These are phyloP conservation scores for Montipora efflorescens DNA, from an alignment of 64 coral and sea anemone genomes.

Conservation along the genomic window DNA sequence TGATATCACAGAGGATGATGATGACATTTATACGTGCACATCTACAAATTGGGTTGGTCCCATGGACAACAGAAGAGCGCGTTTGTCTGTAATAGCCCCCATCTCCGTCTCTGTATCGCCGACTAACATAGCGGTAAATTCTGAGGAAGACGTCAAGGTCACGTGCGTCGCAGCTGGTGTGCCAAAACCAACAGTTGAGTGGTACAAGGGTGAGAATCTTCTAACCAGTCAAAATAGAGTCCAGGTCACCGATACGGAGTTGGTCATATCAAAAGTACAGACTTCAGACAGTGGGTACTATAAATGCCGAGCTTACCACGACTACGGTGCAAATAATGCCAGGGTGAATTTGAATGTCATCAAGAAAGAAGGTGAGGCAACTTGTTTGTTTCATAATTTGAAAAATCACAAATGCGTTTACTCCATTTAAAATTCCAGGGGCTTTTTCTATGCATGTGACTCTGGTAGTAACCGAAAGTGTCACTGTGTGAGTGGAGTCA, in stretches of 20 bases:
- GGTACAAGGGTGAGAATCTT: conserved; percentile 67
- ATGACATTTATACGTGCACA: conserved; percentile 69
- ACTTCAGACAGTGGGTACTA: conserved; percentile 63
- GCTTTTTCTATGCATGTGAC: too few species aligned
- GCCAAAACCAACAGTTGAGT: conserved; percentile 70
- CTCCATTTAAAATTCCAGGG: too few species aligned
- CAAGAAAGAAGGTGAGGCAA: conserved; percentile 62
- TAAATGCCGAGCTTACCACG: conserved; percentile 56
- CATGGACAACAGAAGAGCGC: conserved; percentile 10
- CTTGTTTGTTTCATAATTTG: too few species aligned
- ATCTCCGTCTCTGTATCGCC: conserved; percentile 54
- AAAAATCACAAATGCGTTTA: not conserved
- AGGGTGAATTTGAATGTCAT: conserved; percentile 46
- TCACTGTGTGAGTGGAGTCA: too few species aligned
- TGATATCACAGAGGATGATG: conserved; percentile 39
- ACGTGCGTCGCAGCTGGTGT: conserved; percentile 54
- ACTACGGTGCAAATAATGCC: conserved; percentile 32
- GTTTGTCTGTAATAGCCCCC: conserved; percentile 59
- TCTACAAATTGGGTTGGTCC: conserved; percentile 68
- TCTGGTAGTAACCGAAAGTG: too few species aligned
- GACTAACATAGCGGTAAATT: not conserved
- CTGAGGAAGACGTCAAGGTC: conserved; percentile 40
- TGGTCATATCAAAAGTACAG: conserved; percentile 37
- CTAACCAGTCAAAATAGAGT: conserved; percentile 5
- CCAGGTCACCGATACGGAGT: conserved; percentile 4